Base-by-base conservation (phyloP, 1,140 invertebrate genomes). In the Drosophila bipectinata region DNA sequence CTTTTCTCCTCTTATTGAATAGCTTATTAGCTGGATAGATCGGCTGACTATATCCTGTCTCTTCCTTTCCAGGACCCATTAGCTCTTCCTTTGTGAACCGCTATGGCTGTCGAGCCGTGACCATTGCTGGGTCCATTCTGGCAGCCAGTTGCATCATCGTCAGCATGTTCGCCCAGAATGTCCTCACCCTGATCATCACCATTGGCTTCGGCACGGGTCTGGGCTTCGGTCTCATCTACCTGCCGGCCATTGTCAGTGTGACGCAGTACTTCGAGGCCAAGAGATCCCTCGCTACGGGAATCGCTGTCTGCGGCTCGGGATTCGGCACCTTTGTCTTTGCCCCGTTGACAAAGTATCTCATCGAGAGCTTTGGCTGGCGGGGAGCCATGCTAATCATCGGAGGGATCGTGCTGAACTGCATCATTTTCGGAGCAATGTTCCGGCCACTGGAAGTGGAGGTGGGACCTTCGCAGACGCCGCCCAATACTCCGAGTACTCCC, bases 211-310 rank as follows among this genome's bases (percentile, higher is more conserved):
- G 97, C 60, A 95, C 97, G 72, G 98, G 98, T 12, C 93, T 98
- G 26, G 98, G 98, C 9, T 97, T 98, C 78, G 98, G 98, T 1
- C 94, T 99, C 71, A 98, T 99, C 67, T 99, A 98, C 90, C 93
- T 99, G 26, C 98, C 98, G 1, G 97, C 98, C 48, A 98, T 99
- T 60, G 97, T 98, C 24, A 97, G 96, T 90, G 98, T 99, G 6
- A 98, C 97, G 3, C 96, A 96, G 63, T 99, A 98, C 93, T 99
- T 99, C 85, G 98, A 99, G 77, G 95, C 96, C 77, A 96, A 95
- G 71, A 94, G 98, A 56, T 98, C 98, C 4, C 93, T 99, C 66
- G 98, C 98, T 2, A 99, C 98, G 1, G 96, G 96, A 2, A 98
- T 99, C 24, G 98, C 98, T 0, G 98, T 99, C 0, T 98, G 98